phyloP scores from a whole-genome alignment of 2,113 vertebrate genomes.

The Leucoraja erinaceus region DNA sequence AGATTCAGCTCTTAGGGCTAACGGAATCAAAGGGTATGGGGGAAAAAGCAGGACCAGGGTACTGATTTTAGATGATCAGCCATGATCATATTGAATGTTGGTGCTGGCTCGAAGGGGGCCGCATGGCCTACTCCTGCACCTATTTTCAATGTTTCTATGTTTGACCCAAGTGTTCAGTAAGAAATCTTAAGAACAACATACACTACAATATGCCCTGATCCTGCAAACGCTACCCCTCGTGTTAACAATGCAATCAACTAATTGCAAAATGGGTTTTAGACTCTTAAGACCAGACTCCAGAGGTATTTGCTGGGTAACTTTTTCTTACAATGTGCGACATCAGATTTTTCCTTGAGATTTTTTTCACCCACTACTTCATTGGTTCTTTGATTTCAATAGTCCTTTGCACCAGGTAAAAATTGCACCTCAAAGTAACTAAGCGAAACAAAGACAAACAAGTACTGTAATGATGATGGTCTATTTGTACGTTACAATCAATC shows the following conservation, averaged over 20 bases:
- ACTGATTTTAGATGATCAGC: too few species aligned
- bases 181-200: not conserved
- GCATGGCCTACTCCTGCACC: too few species aligned
- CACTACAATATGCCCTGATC: not conserved
- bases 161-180: not conserved
- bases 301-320: not conserved
- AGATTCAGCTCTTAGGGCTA: too few species aligned
- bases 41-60: too few species aligned
- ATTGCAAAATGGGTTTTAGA: not conserved
- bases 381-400: not conserved
- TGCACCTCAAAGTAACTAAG: conserved; percentile 20
- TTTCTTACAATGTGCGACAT: not conserved
- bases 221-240: not conserved
- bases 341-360: not conserved
- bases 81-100: too few species aligned
- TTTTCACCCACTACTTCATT: not conserved
- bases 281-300: not conserved
- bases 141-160: not conserved
- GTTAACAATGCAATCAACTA: not conserved
- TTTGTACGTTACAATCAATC: not conserved
- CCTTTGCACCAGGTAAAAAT: not conserved
- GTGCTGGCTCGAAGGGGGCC: too few species aligned
- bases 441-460: not conserved
- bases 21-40: too few species aligned
- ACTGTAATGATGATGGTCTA: not conserved